phyloP scores from a whole-genome alignment of 2,113 vertebrate species.

The Rhinopomastus cyanomelas region DNA sequence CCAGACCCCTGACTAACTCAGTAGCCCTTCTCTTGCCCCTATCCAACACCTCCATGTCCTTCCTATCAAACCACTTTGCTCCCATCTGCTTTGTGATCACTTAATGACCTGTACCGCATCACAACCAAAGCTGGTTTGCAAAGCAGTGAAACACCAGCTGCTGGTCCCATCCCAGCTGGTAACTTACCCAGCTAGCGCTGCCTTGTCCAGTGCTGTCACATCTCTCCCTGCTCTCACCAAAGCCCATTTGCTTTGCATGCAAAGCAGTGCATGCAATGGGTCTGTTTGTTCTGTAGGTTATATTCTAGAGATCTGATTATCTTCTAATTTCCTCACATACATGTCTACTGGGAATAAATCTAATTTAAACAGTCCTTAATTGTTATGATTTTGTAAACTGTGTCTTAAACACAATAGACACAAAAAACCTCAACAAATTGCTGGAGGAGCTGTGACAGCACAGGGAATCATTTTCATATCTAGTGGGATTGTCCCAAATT shows the following conservation, averaged over 20 bases:
- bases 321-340: neutral
- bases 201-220: neutral
- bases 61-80: neutral
- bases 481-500: conserved; percentile 35
- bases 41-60: too few relatives aligned
- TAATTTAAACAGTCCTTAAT: conserved; percentile 55
- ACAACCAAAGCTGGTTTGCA: neutral
- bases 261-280: neutral
- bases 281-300: neutral
- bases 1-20: too few relatives aligned
- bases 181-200: accelerated
- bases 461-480: conserved; percentile 24
- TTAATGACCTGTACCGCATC: accelerated
- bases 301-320: neutral
- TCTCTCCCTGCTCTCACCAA: neutral
- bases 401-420: conserved; percentile 49
- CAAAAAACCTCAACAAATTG: conserved; percentile 51
- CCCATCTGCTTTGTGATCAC: neutral
- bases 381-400: conserved; percentile 57
- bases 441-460: conserved; percentile 30
- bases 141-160: too few relatives aligned
- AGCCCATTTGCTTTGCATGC: neutral
- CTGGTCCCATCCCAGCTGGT: neutral
- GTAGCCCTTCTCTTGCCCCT: too few relatives aligned
- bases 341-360: conserved; percentile 48